A percentile compares a stretch with the other conserved stretches of the same genome.
These are phyloP conservation scores for Monochamus alternatus DNA, from an alignment of 2,888 invertebrate genomes.

Conservation along the genomic window DNA sequence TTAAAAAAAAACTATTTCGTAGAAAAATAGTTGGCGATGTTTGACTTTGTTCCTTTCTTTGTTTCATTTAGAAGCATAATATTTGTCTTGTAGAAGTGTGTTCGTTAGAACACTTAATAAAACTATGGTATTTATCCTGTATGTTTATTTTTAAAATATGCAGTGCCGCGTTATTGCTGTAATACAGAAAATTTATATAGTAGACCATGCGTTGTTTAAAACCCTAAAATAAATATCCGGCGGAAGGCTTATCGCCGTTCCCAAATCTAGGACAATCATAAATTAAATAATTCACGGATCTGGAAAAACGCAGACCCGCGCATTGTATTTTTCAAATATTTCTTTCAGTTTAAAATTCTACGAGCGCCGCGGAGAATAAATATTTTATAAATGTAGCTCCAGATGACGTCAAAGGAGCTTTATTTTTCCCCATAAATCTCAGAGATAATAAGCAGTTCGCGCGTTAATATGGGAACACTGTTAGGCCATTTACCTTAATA, in stretches of 20 bases:
- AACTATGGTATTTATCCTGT: no score
- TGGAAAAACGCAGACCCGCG: slow-evolving; percentile 7
- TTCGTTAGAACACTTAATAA: no score
- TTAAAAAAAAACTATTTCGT: no score
- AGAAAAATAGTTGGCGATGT: no score
- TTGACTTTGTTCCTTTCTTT: no score
- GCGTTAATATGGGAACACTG: slow-evolving; percentile 34
- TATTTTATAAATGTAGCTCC: slow-evolving; percentile 26
- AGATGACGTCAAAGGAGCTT: slow-evolving; percentile 27
- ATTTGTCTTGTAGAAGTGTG: no score
- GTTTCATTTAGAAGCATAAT: no score
- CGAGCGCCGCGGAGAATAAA: slow-evolving; percentile 7
- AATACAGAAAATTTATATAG: slow-evolving; percentile 3
- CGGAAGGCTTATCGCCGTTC: slow-evolving; percentile 4
- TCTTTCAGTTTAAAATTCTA: slow-evolving; percentile 22
- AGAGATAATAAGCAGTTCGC: slow-evolving; percentile 21
- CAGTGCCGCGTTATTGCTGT: background rate
- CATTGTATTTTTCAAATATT: slow-evolving; percentile 15
- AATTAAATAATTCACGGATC: slow-evolving; percentile 25
- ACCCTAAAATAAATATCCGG: slow-evolving; percentile 19
- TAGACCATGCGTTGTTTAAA: slow-evolving; percentile 2
- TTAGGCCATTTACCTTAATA: slow-evolving; percentile 40
- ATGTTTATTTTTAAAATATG: background rate
- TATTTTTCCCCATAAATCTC: slow-evolving; percentile 34
- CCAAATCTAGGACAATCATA: slow-evolving; percentile 19